Conservation (phyloP, 2,113 vertebrate genomes). For the Rhineura floridana region DNA sequence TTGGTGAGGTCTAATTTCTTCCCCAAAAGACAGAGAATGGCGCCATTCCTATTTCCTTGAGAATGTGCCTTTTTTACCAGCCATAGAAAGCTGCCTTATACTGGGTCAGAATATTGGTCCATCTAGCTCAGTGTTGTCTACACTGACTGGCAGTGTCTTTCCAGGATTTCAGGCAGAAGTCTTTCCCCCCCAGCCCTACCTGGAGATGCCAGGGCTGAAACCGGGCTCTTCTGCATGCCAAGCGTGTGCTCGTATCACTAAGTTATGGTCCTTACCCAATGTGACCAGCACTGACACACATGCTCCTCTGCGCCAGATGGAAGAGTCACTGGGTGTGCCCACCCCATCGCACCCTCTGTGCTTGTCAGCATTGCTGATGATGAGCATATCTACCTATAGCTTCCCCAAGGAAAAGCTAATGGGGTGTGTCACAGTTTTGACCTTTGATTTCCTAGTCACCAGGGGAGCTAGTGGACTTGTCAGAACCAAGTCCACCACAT, state of each 20-base stretch:
- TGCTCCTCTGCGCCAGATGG: background rate
- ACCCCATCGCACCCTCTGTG: background rate
- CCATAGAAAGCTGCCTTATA: background rate
- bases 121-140: background rate
- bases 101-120: background rate
- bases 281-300: background rate
- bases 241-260: background rate
- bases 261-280: background rate
- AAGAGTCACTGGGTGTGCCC: background rate
- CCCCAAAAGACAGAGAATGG: background rate
- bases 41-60: background rate
- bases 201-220: background rate
- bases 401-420: background rate
- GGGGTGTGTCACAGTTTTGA: background rate
- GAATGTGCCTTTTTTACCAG: no score
- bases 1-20: background rate
- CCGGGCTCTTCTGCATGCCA: background rate
- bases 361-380: background rate
- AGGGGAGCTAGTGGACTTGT: background rate
- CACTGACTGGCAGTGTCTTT: background rate
- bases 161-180: background rate
- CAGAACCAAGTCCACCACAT: background rate
- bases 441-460: background rate
- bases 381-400: background rate
- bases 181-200: background rate